phyloP scores from a whole-genome alignment of 2,888 invertebrate species.

The Tortricodes alternella region DNA sequence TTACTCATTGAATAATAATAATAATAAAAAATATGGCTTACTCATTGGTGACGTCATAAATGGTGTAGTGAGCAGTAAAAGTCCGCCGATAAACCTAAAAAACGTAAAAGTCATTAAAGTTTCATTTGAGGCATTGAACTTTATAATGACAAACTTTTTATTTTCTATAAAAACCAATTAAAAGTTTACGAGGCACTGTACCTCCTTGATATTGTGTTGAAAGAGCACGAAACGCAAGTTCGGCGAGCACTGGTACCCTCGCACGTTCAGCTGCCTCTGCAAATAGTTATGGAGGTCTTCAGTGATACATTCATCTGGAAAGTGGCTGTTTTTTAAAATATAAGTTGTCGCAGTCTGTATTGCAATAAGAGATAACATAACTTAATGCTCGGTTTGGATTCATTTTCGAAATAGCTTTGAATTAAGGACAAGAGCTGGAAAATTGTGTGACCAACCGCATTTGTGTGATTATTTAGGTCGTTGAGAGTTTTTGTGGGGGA shows the following conservation, averaged over 20 bases:
- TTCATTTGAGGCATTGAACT: conserved; percentile 35
- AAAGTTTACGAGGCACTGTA: conserved; percentile 63
- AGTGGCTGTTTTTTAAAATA: conserved; percentile 36
- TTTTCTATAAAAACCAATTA: conserved; percentile 47
- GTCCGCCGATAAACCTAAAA: conserved; percentile 93
- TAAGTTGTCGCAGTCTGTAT: conserved; percentile 36
- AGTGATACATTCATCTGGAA: conserved; percentile 23
- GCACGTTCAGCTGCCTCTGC: conserved; percentile 93
- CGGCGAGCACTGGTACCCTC: conserved; percentile 92
- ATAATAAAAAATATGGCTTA: conserved; percentile 80
- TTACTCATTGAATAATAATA: too few relatives aligned
- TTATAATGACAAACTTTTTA: conserved; percentile 40
- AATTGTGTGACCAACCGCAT: too few relatives aligned
- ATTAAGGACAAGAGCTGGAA: too few relatives aligned
- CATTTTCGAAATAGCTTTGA: conserved; percentile 34
- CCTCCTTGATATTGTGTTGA: conserved; percentile 94
- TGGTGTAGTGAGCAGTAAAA: conserved; percentile 93
- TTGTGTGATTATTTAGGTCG: conserved; percentile 17
- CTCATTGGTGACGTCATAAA: conserved; percentile 96
- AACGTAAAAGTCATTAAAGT: conserved; percentile 46
- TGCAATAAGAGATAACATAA: conserved; percentile 29
- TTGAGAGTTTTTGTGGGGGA: conserved; percentile 26
- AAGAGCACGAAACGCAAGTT: conserved; percentile 94
- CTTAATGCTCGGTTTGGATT: conserved; percentile 34
- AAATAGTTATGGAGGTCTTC: conserved; percentile 41